Base-by-base conservation (phyloP, 2,797 vertebrate genomes). In the Manis pentadactyla region DNA sequence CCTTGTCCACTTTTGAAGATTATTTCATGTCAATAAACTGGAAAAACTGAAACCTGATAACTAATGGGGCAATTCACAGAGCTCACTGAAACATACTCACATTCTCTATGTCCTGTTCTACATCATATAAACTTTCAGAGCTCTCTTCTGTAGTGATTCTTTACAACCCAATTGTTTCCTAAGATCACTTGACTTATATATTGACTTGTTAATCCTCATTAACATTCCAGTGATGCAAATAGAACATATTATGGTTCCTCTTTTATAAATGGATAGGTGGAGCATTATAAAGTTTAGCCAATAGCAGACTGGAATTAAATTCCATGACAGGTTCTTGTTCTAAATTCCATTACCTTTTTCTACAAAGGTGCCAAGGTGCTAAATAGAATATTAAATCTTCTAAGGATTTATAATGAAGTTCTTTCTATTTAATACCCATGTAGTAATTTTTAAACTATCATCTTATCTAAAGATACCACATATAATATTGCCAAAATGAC, bases 1-100 rank as follows among this genome's bases (percentile, higher is more conserved):
- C 7, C 37, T 73, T 96, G n/a, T 59, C 77, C 17, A 85, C 23
- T 73, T 97, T 68, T 51, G 23, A 95, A 92, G 49, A 97, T 82
- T 92, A 82, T 92, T 81, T 90, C 92, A 73, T 82, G 84, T 51
- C 59, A 21, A 46, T 90, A 92, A 93, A 37, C 53, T 75, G 13
- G 71, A 85, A 95, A 95, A 84, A 51, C 25, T 92, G 31, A 90
- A 85, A 66, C 79, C 49, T 95, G 46, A 73, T 61, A 55, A 34
- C n/a, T 64, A 96, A 68, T 78, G 29, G 31, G 27, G 17, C 27
- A 87, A 90, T 92, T 96, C 92, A 87, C 19, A 39, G 9, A 84
- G 42, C 74, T 93, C 57, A 79, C 34, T 74, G 25, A 95, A 77
- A 94, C 8, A 79, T 9, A 34, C 18, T 55, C 15, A 46, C 87